Base-by-base conservation (phyloP, 37 sponge, comb jelly and placozoan species). In the Lycopodina hypogea region DNA sequence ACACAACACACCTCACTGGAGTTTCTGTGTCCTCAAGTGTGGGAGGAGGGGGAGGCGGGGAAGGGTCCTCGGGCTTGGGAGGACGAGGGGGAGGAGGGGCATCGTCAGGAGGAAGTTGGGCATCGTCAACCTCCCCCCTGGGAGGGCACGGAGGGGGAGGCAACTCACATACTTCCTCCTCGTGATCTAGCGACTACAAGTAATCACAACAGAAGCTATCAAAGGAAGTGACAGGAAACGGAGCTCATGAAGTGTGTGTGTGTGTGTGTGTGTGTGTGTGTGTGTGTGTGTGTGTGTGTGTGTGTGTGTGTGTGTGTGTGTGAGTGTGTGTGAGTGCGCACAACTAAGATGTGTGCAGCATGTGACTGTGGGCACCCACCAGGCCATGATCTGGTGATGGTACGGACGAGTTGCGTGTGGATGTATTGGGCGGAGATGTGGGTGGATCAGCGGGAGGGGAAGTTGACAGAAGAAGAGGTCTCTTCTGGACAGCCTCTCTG, bases 401-500 rank as follows among this genome's bases (percentile, higher is more conserved):
- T 60, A 3, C 19, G 1, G 48, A 24, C 2, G 48, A 45, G 1
- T 65, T 34, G 11, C 18, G 11, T 24, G 34, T 65, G 11, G 30
- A 33, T 3, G 34, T 65, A 33, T 39, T 34, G 45, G 77, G 9
- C 52, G 58, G 66, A 39, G 75, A 18, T 39, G 69, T 21, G 37
- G 83, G 52, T 17, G 83, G 75, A 11, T 73, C 74, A 29, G 74
- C 21, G 3, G 68, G 75, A 24, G 69, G 68, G 28, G 75, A 76
- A 12, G 63, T 73, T 32, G 74, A 73, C 15, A 52, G 36, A 8
- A 28, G 76, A n/a, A 30, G 63, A 51, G 76, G 41, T 15, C 30
- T 32, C 35, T 65, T 14, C 48, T 45, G 48, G 48, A 45, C 48
- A 50, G 39, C 30, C 58, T 39, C 73, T 2, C 56, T 26, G 48